Evolutionary conservation across 2,888 invertebrate species (phyloP), one percentile per base, ranked within the genome.

Genomic region (Cremastinae sp.): DNA sequence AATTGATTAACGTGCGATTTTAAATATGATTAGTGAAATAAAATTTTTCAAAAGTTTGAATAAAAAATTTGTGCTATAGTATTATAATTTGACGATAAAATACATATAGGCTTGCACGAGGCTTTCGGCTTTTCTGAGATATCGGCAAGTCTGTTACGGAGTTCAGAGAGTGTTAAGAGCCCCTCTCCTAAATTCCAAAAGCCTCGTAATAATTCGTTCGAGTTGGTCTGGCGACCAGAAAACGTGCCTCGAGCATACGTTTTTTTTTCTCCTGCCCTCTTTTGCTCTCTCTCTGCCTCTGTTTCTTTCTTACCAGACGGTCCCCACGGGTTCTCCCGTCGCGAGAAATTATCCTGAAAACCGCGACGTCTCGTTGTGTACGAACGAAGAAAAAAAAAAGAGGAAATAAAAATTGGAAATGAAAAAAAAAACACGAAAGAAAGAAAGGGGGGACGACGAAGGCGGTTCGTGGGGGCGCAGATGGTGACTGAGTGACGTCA

Each of bases 401-500:
- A 20, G 41, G 38, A 34, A n/a, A n/a, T n/a, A n/a, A n/a, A n/a
- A n/a, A n/a, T n/a, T n/a, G n/a, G n/a, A n/a, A n/a, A n/a, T n/a
- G n/a, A n/a, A 20, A 38, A 59, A 9, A 51, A 51, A 49, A 51
- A 51, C n/a, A 1, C 10, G 51, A 41, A 53, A 3, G 38, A 51
- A 64, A 7, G 14, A 59, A 16, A 43, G 3, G 20, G 18, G 41
- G 36, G 34, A 36, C 12, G 28, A 7, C 45, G 34, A 34, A 36
- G 28, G 22, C 72, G 45, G 49, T 22, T 68, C 62, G 62, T 28
- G 18, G 66, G 28, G 28, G 28, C n/a, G 62, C 75, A 75, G 72
- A 75, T 72, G 72, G 56, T 72, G 56, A 43, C 10, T 66, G 51
- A 38, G 38, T 71, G 71, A 71, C 69, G 75, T 75, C 75, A 75